A percentile compares a stretch with the other conserved stretches of the same genome.
These are phyloP conservation scores for Drosophila teissieri DNA, from an alignment of 1,140 invertebrate genomes.

Conservation along the genomic window DNA sequence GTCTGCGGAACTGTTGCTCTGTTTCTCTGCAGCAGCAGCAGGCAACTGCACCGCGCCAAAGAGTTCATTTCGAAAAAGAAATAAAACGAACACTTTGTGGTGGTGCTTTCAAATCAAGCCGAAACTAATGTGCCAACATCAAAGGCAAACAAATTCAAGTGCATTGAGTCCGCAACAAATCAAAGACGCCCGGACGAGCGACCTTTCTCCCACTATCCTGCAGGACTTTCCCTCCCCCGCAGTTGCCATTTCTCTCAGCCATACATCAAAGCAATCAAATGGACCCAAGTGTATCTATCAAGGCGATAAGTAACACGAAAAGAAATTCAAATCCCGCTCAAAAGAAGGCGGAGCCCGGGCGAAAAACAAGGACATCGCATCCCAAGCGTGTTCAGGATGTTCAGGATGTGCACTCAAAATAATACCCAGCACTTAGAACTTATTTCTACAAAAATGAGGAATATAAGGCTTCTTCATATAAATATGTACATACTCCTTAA, in stretches of 20 bases:
- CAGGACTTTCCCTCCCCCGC: conserved; percentile 1
- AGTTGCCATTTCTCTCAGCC: conserved; percentile 12
- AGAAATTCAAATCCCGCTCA: conserved; percentile 62
- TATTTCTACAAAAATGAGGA: too few species aligned
- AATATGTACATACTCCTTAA: too few species aligned
- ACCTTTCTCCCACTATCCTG: conserved; percentile 11
- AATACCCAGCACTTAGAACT: neutral
- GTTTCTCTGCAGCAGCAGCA: neutral
- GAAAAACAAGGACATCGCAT: neutral
- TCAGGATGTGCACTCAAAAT: neutral
- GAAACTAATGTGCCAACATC: conserved; percentile 47
- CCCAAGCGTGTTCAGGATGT: neutral
- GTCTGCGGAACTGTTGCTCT: conserved; percentile 36
- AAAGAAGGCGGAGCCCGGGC: conserved; percentile 23
- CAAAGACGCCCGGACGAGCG: conserved; percentile 24
- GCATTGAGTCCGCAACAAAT: conserved; percentile 58
- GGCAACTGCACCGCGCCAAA: neutral
- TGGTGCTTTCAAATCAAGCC: conserved; percentile 44
- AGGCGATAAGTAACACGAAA: conserved; percentile 59
- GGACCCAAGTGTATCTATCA: conserved; percentile 62
- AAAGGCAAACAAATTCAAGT: conserved; percentile 60
- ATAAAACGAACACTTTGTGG: conserved; percentile 2
- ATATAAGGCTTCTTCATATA: too few species aligned
- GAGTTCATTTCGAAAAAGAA: conserved; percentile 22
- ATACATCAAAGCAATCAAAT: conserved; percentile 74